Evolutionary conservation across 2,797 vertebrate species (phyloP), one percentile per base, ranked within the genome.

Genomic region (Lemur catta): DNA sequence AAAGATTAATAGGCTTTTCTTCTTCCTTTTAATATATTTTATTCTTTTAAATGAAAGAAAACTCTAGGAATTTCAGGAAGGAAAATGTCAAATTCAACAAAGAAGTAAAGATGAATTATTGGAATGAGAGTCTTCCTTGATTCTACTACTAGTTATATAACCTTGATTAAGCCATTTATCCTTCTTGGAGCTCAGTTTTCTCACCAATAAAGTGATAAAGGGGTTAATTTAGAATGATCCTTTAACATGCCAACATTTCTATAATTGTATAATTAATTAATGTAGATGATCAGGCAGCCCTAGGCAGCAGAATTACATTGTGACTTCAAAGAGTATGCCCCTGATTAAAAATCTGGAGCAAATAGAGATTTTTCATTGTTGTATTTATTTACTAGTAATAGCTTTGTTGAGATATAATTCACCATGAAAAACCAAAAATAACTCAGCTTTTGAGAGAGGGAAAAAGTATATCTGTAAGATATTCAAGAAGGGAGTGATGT

Each of bases 1-100:
- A 92, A 82, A 90, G 63, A 67, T 87, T 82, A 79, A 57, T 55
- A 41, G 43, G 5, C 55, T 61, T 85, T 38, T 87, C 18, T 74
- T 59, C 65, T 87, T 92, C 24, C 41, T 90, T 96, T 91, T 80
- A 81, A 75, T 79, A 52, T 91, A 48, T 87, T 52, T 93, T 97
- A 35, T 74, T 74, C 48, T 65, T 55, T 84, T 80, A 65, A 81
- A 52, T 89, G 55, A 41, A 35, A 79, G 43, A 24, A 43, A 35
- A 48, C 9, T 65, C 33, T 43, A 14, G 7, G 4, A 71, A 72
- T 85, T 89, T 93, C 63, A 55, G 38, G 26, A 87, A 89, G 30
- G 20, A 87, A 93, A 89, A 55, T 71, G 7, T 84, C 46, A 87
- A 88, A 69, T 84, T 79, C 46, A 95, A 28, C 50, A 84, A 71